Evolutionary conservation across 1,140 invertebrate genomes (phyloP), one percentile per base, ranked within the genome.

Genomic region (Hyphantria cunea): DNA sequence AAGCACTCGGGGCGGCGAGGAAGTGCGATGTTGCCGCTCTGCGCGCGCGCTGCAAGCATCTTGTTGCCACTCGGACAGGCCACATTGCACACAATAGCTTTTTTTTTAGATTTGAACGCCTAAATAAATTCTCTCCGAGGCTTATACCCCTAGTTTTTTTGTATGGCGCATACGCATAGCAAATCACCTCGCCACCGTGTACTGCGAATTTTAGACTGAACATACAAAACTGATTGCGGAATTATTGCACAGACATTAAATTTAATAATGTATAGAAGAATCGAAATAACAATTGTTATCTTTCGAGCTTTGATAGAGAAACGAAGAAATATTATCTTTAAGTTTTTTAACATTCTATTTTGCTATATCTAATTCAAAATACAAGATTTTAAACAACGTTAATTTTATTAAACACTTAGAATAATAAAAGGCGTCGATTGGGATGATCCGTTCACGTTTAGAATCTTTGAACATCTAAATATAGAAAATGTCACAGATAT

Each of bases 1-100:
- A 53, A 53, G 51, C 37, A 41, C 42, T 11, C 3, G 4, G 32
- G 39, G 5, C n/a, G 32, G 39, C n/a, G 11, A 11, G 39, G 12
- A 9, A n/a, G 33, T 6, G 70, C 70, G 59, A 64, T 54, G 66
- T 66, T 72, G 65, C 70, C 66, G 42, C 41, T 55, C 53, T 34
- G 60, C 34, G 12, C 54, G 48, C 7, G 2, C 15, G 41, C 42
- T 52, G 53, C 45, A 49, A 59, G 31, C 52, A 45, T 48, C 63
- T 25, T 25, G 66, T 72, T 68, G 70, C 70, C 70, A 44, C 39
- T 50, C 58, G 47, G 70, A 17, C 15, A 14, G n/a, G n/a, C n/a
- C 31, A 25, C 33, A 15, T 47, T 31, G 31, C 42, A 45, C 33
- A 39, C 50, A 47, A 41, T 31, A 15, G 3, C n/a, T n/a, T 47